phyloP scores from a whole-genome alignment of 2,113 vertebrate species.

The Colius striatus region DNA sequence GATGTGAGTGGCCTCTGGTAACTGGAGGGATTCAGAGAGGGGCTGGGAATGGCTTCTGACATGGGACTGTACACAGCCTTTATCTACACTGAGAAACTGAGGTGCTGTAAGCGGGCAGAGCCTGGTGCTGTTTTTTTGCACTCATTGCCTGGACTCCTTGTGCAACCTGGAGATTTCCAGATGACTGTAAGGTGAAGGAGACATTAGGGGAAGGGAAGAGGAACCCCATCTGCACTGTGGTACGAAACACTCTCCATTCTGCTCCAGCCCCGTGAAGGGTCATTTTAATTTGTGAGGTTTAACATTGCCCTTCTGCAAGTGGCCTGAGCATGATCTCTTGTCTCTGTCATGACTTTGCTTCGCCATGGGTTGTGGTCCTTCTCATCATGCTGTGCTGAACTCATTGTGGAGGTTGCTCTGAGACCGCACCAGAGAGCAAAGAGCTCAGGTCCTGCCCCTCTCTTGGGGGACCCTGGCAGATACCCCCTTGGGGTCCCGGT shows the following conservation, averaged over 20 bases:
- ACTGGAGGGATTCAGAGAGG: not conserved
- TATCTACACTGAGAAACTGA: not conserved
- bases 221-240: not conserved
- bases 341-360: slow-evolving; percentile 11
- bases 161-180: not conserved
- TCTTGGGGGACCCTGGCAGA: slow-evolving; percentile 13
- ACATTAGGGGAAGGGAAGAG: slow-evolving; percentile 13
- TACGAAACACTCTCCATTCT: not conserved
- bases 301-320: not conserved
- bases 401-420: slow-evolving; percentile 24
- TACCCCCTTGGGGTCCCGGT: not conserved
- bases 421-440: slow-evolving; percentile 11
- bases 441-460: slow-evolving; percentile 2
- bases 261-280: not conserved
- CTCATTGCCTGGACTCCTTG: not conserved
- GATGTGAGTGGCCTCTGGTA: not conserved
- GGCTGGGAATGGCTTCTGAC: not conserved
- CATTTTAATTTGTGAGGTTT: not conserved
- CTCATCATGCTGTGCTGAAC: slow-evolving; percentile 42
- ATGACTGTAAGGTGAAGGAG: not conserved
- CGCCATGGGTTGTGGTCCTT: not conserved
- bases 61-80: not conserved
- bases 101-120: not conserved
- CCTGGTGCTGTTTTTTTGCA: not conserved
- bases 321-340: not conserved